phyloP scores from a whole-genome alignment of 2,113 vertebrate species.

The Corydoras sp. region DNA sequence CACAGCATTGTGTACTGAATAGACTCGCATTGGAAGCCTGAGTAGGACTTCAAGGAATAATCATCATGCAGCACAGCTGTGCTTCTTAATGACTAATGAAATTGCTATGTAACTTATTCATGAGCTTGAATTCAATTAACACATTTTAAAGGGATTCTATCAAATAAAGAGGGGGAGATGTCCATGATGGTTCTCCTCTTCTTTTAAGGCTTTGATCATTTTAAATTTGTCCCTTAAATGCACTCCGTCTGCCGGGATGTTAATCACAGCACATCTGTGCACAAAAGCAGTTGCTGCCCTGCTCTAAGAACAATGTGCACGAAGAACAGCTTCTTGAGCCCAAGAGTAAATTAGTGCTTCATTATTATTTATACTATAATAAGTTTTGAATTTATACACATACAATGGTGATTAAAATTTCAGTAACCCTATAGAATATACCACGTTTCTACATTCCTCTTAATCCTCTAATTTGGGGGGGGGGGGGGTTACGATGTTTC shows the following conservation, averaged over 20 bases:
- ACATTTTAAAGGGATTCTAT: constrained; percentile 17
- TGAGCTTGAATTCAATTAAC: constrained; percentile 27
- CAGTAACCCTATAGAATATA: too few relatives aligned
- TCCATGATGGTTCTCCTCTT: background rate
- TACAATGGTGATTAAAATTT: too few relatives aligned
- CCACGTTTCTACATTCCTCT: too few relatives aligned
- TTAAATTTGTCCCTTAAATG: constrained; percentile 3
- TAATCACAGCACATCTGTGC: background rate
- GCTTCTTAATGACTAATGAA: constrained; percentile 18
- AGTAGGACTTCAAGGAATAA: background rate
- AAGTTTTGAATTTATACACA: too few relatives aligned
- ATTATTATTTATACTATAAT: too few relatives aligned
- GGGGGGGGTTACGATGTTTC: too few relatives aligned
- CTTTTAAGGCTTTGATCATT: constrained; percentile 20
- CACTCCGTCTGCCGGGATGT: background rate
- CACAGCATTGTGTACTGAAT: too few relatives aligned
- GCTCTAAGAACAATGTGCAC: background rate
- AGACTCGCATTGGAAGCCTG: background rate
- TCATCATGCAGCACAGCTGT: constrained; percentile 15
- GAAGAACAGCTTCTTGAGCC: background rate
- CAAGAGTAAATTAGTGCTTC: too few relatives aligned
- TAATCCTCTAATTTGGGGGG: too few relatives aligned
- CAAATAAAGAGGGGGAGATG: constrained; percentile 9
- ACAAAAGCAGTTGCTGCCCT: constrained; percentile 2
- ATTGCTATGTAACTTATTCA: constrained; percentile 22